These are phyloP conservation scores for Pica pica DNA, from an alignment of 2,113 vertebrate genomes.

Conservation along the genomic window DNA sequence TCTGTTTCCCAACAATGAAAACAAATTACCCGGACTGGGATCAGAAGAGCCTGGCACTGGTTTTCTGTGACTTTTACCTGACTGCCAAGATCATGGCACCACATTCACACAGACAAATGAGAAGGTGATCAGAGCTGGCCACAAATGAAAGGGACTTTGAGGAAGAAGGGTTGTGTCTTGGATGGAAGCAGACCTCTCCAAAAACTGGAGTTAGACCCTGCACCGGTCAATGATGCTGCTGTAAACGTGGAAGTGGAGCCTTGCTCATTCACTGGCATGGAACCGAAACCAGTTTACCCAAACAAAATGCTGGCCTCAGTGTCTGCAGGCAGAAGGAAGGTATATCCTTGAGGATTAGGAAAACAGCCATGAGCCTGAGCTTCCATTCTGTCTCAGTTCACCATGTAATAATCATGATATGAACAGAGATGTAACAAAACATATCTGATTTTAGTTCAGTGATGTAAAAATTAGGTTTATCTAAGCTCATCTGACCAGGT, in stretches of 20 bases:
- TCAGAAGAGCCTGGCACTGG: neutral
- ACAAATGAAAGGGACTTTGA: neutral
- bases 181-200: neutral
- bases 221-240: fast-evolving
- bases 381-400: neutral
- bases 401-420: neutral
- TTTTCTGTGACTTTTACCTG: neutral
- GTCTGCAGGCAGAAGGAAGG: neutral
- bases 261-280: neutral
- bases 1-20: neutral
- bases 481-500: neutral
- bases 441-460: neutral
- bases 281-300: neutral
- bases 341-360: neutral
- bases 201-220: neutral
- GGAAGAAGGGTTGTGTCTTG: neutral
- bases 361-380: neutral
- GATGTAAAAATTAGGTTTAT: neutral
- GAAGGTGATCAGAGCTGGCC: neutral
- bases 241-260: neutral
- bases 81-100: neutral
- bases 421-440: neutral
- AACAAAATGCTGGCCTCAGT: neutral
- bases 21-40: neutral
- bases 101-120: neutral